Base-by-base conservation (phyloP, 2,888 invertebrate genomes). In the Noctuana brunneofusca region DNA sequence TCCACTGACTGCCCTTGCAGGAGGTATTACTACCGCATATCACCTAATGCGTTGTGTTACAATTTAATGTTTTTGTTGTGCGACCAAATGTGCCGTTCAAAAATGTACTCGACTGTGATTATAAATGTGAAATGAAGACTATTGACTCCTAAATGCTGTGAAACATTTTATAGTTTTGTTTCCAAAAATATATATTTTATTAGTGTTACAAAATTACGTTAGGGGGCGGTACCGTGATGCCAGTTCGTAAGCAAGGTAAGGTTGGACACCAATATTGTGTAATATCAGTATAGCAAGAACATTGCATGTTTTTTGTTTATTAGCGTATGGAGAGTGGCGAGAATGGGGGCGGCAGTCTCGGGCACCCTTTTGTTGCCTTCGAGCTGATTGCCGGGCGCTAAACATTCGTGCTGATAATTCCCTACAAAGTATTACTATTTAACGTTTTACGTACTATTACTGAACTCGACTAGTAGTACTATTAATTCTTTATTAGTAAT, bases 191-290 rank as follows among this genome's bases (percentile, higher is more conserved):
- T 66, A 71, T 72, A 74, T 75, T 82, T 78, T 78, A 73, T 78
- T 84, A 85, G 78, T 83, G 84, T 84, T 81, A 80, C 80, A 80
- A 79, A 80, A 85, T 83, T 84, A 83, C 83, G 82, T 84, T 83
- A 82, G 86, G 87, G 89, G 90, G 89, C 89, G 89, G 89, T 85
- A 84, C 84, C 90, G 91, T 89, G 89, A 95, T 95, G 95, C 95
- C 95, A 86, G 95, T 95, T 87, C 94, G 94, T 87, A 95, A 95
- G 92, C 95, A 95, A 94, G 95, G 95, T 95, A 88, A 93, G 89
- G 81, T 69, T 57, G 56, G 65, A 65, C 48, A 65, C 48, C 64
- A 67, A 65, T 55, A 63, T 56, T 69, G 64, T 68, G 64, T 64
- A 63, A 64, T 66, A 38, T 6, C 6, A 38, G 38, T 38, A 53